Evolutionary conservation across 2,797 vertebrate genomes (phyloP).

Genomic region (Sebastes taczanowskii): DNA sequence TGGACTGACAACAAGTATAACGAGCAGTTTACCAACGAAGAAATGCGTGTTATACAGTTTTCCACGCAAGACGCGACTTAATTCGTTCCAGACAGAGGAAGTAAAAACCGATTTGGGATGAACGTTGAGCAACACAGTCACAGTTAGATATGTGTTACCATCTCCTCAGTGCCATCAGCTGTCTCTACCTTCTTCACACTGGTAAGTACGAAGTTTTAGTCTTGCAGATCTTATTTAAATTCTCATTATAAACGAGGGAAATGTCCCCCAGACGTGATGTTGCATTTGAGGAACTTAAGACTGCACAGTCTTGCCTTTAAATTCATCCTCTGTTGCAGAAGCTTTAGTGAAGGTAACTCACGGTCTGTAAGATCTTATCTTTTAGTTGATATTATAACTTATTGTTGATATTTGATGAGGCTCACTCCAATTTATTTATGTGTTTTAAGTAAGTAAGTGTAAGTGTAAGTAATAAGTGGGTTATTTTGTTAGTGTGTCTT

Average conservation of each 20-base stretch:
- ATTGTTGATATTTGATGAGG: background rate
- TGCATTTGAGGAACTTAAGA: background rate
- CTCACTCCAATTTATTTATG: background rate
- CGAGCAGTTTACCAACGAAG: background rate
- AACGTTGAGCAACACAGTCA: background rate
- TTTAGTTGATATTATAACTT: background rate
- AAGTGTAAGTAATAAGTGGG: background rate
- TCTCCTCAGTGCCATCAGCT: slow-evolving; percentile 37
- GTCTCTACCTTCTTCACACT: slow-evolving; percentile 18
- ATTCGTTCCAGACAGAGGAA: background rate
- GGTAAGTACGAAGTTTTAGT: slow-evolving; percentile 45
- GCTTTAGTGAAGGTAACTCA: background rate
- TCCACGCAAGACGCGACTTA: background rate
- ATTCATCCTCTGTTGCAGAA: background rate
- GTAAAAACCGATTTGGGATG: background rate
- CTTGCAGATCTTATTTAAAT: background rate
- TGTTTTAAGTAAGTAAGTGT: no score
- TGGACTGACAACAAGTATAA: background rate
- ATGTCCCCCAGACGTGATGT: background rate
- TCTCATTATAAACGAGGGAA: background rate
- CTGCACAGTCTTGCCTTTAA: background rate
- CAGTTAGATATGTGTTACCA: slow-evolving; percentile 46
- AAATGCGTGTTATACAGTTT: background rate
- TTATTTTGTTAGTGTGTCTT: background rate
- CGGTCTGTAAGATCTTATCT: background rate